These are phyloP conservation scores for Drosophila elegans DNA, from an alignment of 1,140 invertebrate species.

Conservation along the genomic window DNA sequence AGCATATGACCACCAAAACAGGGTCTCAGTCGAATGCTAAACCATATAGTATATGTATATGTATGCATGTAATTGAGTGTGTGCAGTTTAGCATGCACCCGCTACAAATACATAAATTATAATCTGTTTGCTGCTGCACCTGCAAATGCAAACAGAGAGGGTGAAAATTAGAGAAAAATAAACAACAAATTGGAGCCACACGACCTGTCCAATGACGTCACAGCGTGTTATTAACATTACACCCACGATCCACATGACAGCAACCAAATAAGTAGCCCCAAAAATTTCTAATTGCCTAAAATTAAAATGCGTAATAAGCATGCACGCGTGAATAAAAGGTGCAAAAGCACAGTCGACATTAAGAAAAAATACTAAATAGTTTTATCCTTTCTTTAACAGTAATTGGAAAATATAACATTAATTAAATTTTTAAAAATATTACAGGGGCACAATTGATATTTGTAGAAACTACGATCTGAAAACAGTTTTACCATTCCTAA, in stretches of 20 bases:
- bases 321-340: neutral
- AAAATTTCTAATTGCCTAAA: conserved; percentile 14
- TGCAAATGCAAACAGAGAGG: neutral
- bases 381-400: too few species aligned
- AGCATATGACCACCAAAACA: conserved; percentile 36
- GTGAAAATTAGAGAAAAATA: neutral
- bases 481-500: too few species aligned
- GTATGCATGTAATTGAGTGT: conserved; percentile 6
- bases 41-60: conserved; percentile 1
- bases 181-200: conserved; percentile 27
- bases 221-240: conserved; percentile 1
- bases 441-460: too few species aligned
- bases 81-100: conserved; percentile 29
- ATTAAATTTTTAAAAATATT: too few species aligned
- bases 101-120: conserved; percentile 37
- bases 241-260: conserved; percentile 19
- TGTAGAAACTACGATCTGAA: too few species aligned
- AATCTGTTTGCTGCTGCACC: conserved; percentile 9
- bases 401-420: too few species aligned
- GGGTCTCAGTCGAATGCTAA: conserved; percentile 17
- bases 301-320: conserved; percentile 42
- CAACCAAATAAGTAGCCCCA: conserved; percentile 3
- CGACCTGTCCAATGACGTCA: conserved; percentile 25
- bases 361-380: neutral
- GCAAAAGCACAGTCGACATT: neutral